A percentile compares a stretch with the other conserved stretches of the same genome.
phyloP scores from a whole-genome alignment of 2,113 vertebrate species.

The Macquaria australasica region DNA sequence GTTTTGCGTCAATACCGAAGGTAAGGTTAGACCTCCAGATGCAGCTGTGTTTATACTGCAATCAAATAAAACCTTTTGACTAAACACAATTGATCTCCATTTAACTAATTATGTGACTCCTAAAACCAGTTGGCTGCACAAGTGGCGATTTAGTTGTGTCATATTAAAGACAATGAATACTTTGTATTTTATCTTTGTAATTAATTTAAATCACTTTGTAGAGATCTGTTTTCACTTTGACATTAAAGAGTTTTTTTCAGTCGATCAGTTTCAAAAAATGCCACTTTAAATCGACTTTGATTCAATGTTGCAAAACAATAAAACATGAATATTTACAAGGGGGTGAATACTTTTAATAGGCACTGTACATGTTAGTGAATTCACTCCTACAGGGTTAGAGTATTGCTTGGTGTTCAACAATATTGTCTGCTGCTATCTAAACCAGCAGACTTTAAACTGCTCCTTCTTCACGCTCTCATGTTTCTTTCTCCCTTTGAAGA shows the following conservation, averaged over 20 bases:
- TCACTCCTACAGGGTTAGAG: background rate
- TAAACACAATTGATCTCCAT: background rate
- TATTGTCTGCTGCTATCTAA: constrained; percentile 3
- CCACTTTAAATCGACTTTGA: background rate
- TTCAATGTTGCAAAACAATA: background rate
- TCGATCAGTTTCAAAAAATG: background rate
- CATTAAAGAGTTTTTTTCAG: background rate
- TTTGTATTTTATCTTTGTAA: background rate
- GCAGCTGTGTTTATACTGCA: background rate
- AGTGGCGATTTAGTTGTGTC: background rate
- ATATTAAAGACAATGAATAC: background rate
- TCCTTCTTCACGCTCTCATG: constrained; percentile 13
- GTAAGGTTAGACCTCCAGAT: no score
- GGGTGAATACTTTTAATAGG: background rate
- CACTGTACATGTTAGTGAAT: background rate
- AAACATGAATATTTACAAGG: background rate
- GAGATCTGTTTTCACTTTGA: background rate
- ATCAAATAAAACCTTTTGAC: background rate
- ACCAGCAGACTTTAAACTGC: constrained; percentile 20
- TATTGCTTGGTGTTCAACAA: background rate
- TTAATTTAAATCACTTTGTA: background rate
- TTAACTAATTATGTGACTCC: background rate
- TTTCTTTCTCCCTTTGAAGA: constrained; percentile 28
- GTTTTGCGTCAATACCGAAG: background rate
- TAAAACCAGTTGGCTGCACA: background rate